Evolutionary conservation across 2,888 invertebrate genomes (phyloP), one percentile per base, ranked within the genome.

Genomic region (Heteropelma amictum): DNA sequence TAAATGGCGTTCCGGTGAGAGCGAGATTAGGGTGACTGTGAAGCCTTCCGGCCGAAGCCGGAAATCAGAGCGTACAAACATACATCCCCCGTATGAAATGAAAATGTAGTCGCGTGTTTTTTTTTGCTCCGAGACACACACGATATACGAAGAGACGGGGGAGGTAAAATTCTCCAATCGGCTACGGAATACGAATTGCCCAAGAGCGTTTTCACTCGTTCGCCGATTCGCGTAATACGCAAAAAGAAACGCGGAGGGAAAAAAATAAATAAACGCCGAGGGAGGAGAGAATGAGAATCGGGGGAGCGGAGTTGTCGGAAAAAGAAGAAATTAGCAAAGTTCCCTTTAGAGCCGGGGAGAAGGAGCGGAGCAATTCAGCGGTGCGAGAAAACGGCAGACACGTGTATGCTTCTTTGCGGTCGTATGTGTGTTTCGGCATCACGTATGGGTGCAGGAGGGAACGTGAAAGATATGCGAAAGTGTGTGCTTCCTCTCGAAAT

Each of bases 281-380:
- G 53, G 45, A 58, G 45, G 54, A 67, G 10, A 73, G 73, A 78
- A 76, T 68, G 61, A 56, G 40, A 51, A 70, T 42, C 42, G 53
- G 47, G 54, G 51, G 54, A 49, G 67, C 38, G 19, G 53, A 53
- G 58, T 7, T 5, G 17, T 51, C 35, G 38, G 64, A 72, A 60
- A 51, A 54, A 68, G 30, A 76, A 72, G 64, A 76, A 76, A 76
- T 76, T 70, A 72, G 76, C 76, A 63, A 49, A 69, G 72, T 64
- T 75, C 63, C 61, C 71, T 71, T 64, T 63, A 60, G 68, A 58
- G 53, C 30, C 33, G 33, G 60, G 26, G 3, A 17, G 38, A 38
- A n/a, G 35, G 56, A 30, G 63, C 33, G 72, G 23, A 60, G 64
- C 42, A 49, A 76, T 72, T 72, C 69, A 64, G 60, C 72, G 58